These are phyloP conservation scores for Rhodeus uyekii DNA, from an alignment of 2,797 vertebrate species.

Conservation along the genomic window DNA sequence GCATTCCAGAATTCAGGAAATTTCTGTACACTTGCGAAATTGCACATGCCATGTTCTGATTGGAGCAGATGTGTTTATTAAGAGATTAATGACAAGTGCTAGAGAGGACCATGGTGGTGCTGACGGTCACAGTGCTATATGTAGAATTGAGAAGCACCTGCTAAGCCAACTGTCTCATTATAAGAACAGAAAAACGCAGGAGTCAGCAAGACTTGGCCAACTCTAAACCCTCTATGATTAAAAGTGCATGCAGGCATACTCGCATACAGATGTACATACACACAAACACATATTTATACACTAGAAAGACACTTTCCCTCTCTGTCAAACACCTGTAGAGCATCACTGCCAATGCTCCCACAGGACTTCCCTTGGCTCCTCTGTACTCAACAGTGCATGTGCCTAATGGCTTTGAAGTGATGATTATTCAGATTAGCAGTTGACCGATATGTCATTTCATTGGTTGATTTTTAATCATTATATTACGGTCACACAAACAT, in stretches of 20 bases:
- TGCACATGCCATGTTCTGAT: background rate
- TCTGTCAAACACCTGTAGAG: conserved; percentile 32
- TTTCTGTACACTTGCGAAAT: background rate
- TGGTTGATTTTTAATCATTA: background rate
- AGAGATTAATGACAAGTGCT: conserved; percentile 18
- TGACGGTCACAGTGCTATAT: conserved; percentile 1
- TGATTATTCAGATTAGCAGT: background rate
- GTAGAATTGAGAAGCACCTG: conserved; percentile 21
- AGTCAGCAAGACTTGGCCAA: conserved; percentile 50
- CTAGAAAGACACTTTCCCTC: background rate
- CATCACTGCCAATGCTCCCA: conserved; percentile 25
- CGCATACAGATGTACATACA: conserved; percentile 30
- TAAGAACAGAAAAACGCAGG: conserved; percentile 50
- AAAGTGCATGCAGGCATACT: conserved; percentile 12
- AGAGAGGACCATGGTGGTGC: background rate
- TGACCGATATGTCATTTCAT: background rate
- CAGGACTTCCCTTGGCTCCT: conserved; percentile 26
- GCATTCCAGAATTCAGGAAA: background rate
- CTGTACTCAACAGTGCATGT: conserved; percentile 22
- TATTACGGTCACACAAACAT: too few relatives aligned
- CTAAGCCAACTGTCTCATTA: conserved; percentile 63
- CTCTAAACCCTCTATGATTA: conserved; percentile 52
- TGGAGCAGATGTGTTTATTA: conserved; percentile 8
- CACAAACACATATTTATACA: conserved; percentile 17
- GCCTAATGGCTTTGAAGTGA: conserved; percentile 49